Conservation (phyloP, 2,797 vertebrate genomes). For the Dromococcyx pavoninus region DNA sequence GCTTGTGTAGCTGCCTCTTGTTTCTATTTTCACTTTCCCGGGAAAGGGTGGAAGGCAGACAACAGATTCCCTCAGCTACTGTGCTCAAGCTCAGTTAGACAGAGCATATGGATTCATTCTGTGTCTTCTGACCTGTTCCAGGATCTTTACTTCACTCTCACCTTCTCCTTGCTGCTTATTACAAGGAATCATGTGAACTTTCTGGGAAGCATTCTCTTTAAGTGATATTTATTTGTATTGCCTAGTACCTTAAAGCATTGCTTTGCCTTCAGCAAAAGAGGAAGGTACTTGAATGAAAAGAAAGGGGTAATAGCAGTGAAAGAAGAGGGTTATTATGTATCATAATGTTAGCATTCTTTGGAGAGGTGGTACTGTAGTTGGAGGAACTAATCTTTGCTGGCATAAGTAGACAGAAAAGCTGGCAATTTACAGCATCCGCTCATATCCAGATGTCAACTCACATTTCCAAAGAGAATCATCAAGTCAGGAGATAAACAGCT, state of each 20-base stretch:
- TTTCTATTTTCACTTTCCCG: neutral
- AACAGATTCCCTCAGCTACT: neutral
- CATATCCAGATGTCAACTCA: constrained; percentile 60
- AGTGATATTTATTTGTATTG: constrained; percentile 28
- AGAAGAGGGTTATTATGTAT: constrained; percentile 44
- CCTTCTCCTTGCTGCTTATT: neutral
- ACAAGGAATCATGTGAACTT: neutral
- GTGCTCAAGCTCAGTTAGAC: neutral
- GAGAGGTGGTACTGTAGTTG: constrained; percentile 38
- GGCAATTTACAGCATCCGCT: constrained; percentile 62
- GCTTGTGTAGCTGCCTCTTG: neutral
- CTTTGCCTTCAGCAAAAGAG: constrained; percentile 29
- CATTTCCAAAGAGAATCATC: constrained; percentile 65
- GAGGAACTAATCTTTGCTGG: constrained; percentile 59
- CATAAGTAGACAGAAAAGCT: constrained; percentile 63
- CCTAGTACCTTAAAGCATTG: constrained; percentile 19
- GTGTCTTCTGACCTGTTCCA: neutral
- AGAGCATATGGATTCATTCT: neutral
- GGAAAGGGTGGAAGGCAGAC: neutral
- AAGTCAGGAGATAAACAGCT: constrained; percentile 67
- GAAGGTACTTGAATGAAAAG: constrained; percentile 35
- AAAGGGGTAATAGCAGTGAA: constrained; percentile 22
- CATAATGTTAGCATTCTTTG: constrained; percentile 42
- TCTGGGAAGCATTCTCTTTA: constrained; percentile 27
- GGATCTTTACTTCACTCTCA: neutral